Percentiles rank a stretch among this genome's conserved stretches.
Conservation (phyloP, 2,888 invertebrate species). For the Lydus trimaculatus region DNA sequence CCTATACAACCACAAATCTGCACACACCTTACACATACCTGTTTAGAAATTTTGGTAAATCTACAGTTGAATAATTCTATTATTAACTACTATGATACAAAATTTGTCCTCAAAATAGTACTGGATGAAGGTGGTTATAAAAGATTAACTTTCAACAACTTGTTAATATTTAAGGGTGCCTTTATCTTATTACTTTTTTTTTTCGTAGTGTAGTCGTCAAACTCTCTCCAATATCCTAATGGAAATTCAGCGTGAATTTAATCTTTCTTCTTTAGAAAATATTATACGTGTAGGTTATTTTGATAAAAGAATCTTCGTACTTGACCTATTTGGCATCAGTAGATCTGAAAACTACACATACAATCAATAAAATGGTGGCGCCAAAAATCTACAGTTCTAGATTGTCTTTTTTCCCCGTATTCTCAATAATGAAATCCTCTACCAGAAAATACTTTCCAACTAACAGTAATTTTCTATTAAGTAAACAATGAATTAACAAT, state of each 20-base stretch:
- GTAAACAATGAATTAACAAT: background rate
- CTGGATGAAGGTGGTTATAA: background rate
- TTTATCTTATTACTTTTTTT: background rate
- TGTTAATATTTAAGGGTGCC: background rate
- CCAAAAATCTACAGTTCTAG: background rate
- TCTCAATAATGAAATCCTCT: no score
- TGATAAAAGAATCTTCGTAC: background rate
- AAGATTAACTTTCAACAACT: background rate
- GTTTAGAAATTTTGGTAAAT: background rate
- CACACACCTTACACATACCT: background rate
- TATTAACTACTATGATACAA: background rate
- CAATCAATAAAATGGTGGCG: background rate
- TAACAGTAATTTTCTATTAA: background rate
- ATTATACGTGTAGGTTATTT: background rate
- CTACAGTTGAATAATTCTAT: background rate
- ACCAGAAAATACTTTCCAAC: no score
- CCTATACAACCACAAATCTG: conserved; percentile 11
- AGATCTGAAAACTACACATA: background rate
- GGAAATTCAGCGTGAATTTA: background rate
- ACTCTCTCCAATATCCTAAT: background rate
- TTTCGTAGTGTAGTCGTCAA: background rate
- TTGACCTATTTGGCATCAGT: conserved; percentile 3
- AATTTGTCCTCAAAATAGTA: background rate
- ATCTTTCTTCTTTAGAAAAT: background rate
- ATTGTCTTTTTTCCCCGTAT: no score